These are phyloP conservation scores for Psittacula derbiana DNA, from an alignment of 2,797 vertebrate species.

Conservation along the genomic window DNA sequence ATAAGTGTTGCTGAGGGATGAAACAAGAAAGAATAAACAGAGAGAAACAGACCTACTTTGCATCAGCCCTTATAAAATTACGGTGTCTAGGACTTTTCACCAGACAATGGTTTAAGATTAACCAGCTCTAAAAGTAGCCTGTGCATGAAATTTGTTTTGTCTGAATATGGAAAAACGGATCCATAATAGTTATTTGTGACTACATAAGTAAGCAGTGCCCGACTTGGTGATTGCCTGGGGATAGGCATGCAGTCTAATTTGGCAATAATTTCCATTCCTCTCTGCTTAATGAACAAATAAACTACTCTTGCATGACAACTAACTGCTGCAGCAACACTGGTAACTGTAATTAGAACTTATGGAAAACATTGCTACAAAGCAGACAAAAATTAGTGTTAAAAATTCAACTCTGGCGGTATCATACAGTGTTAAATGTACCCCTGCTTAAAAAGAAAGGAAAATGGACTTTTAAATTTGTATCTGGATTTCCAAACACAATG, in stretches of 20 bases:
- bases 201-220: not conserved
- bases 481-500: not conserved
- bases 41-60: not conserved
- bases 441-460: not conserved
- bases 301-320: not conserved
- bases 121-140: not conserved
- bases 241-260: not conserved
- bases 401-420: not conserved
- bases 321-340: not conserved
- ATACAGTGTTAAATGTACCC: not conserved
- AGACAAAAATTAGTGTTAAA: not conserved
- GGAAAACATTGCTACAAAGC: not conserved
- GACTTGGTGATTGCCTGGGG: slow-evolving; percentile 31
- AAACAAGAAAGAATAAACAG: not conserved
- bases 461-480: not conserved
- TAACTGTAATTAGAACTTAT: not conserved
- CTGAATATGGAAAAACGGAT: not conserved
- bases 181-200: not conserved
- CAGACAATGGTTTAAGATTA: not conserved
- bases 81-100: not conserved
- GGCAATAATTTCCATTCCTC: slow-evolving; percentile 21
- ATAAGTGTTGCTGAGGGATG: not conserved
- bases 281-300: slow-evolving; percentile 35
- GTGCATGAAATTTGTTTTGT: not conserved
- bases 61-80: not conserved